Evolutionary conservation across 2,888 invertebrate genomes (phyloP).

Genomic region (Laothoe populi): DNA sequence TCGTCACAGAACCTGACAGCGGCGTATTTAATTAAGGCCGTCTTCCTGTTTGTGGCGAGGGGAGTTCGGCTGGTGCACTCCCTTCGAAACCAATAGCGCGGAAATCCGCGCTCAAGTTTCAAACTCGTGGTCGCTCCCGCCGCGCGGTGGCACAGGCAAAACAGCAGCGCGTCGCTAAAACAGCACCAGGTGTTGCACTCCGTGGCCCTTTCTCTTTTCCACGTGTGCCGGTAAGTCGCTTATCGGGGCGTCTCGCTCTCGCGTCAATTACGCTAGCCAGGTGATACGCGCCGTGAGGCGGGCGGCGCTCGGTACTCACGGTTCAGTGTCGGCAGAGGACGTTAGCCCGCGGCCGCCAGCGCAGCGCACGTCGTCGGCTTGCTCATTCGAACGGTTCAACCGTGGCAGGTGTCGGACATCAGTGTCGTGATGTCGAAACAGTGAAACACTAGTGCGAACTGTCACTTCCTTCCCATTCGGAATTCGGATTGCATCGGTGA

Average conservation of each 20-base stretch:
- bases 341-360: conserved; percentile 74
- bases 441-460: conserved; percentile 64
- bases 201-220: conserved; percentile 65
- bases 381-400: conserved; percentile 44
- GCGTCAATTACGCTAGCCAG: conserved; percentile 62
- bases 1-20: conserved; percentile 35
- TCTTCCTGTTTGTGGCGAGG: conserved; percentile 56
- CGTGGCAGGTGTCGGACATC: conserved; percentile 59
- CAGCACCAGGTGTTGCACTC: conserved; percentile 67
- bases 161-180: conserved; percentile 57
- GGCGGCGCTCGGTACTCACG: conserved; percentile 40
- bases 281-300: conserved; percentile 51
- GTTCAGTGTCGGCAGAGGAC: conserved; percentile 52
- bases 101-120: conserved; percentile 72
- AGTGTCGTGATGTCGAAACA: conserved; percentile 70
- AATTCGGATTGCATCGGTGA: conserved; percentile 50
- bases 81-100: conserved; percentile 65
- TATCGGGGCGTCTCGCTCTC: conserved; percentile 60
- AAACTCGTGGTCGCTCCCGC: conserved; percentile 51
- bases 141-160: conserved; percentile 45
- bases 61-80: conserved; percentile 42
- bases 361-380: conserved; percentile 56
- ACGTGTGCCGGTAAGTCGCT: conserved; percentile 52
- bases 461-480: conserved; percentile 52
- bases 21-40: conserved; percentile 44